Percentiles rank a stretch among this genome's conserved stretches.
These are phyloP conservation scores for Gnathonemus longibarbis DNA, from an alignment of 2,113 vertebrate genomes.

Conservation along the genomic window DNA sequence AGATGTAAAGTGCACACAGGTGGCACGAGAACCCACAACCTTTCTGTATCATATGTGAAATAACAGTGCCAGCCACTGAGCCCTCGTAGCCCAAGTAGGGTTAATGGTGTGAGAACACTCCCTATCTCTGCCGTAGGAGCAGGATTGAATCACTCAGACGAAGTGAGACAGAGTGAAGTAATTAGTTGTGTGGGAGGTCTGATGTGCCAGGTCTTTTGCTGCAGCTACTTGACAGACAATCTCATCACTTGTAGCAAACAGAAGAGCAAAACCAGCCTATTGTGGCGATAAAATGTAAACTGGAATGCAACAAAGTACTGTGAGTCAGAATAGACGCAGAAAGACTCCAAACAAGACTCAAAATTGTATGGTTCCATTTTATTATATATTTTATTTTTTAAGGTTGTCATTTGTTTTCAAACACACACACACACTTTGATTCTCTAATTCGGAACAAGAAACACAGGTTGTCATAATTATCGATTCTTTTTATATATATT, in stretches of 20 bases:
- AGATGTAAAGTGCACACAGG: not conserved
- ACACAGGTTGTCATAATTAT: conserved; percentile 49
- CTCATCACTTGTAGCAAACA: not conserved
- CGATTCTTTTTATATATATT: conserved; percentile 68
- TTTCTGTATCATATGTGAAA: not conserved
- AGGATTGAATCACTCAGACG: not conserved
- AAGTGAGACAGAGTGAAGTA: not conserved
- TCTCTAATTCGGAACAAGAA: conserved; percentile 47
- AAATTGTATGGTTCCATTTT: conserved; percentile 29
- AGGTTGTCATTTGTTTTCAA: conserved; percentile 46
- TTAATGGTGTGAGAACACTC: not conserved
- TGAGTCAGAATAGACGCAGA: not conserved
- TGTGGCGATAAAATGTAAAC: not conserved
- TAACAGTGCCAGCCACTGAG: not conserved
- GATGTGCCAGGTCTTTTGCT: not conserved
- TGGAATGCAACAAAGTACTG: not conserved
- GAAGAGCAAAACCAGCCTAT: not conserved
- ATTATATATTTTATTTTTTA: conserved; percentile 44
- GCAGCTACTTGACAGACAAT: not conserved
- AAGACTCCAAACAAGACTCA: not conserved
- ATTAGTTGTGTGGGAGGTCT: not conserved
- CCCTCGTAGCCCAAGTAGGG: not conserved
- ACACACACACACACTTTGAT: conserved; percentile 48
- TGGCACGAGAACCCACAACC: not conserved
- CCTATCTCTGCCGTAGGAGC: not conserved